Percentiles rank a stretch among this genome's conserved stretches.
Conservation (phyloP, 2,888 invertebrate species). For the Xestia c-nigrum region DNA sequence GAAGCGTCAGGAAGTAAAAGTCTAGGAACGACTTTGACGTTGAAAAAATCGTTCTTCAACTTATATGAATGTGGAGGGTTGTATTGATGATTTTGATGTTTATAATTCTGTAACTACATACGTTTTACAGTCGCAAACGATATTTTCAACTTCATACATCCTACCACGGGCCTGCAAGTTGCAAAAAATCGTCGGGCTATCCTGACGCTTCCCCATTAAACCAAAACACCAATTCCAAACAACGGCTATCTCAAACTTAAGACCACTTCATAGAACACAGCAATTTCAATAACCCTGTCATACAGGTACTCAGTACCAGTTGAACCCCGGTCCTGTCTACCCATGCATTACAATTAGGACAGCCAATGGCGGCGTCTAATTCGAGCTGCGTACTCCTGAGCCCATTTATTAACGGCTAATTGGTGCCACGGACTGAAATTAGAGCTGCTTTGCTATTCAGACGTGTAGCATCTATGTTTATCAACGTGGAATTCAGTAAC, state of each 20-base stretch:
- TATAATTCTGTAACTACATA: no score
- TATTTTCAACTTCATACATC: no score
- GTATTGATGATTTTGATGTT: no score
- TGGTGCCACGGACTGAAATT: slow-evolving; percentile 76
- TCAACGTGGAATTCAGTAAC: background rate
- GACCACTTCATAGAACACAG: background rate
- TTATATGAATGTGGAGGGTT: no score
- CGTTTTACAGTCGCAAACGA: no score
- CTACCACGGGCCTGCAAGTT: no score
- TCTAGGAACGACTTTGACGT: no score
- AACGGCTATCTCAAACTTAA: background rate
- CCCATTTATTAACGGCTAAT: slow-evolving; percentile 80
- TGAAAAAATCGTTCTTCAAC: no score
- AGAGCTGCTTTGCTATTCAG: slow-evolving; percentile 73
- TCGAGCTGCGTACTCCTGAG: slow-evolving; percentile 63
- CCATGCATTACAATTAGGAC: slow-evolving; percentile 62
- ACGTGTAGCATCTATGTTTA: slow-evolving; percentile 35
- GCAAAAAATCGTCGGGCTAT: no score
- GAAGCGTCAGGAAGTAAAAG: no score
- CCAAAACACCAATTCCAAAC: background rate
- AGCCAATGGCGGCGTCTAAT: slow-evolving; percentile 63
- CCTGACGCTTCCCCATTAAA: no score
- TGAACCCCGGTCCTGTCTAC: slow-evolving; percentile 36
- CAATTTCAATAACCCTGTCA: slow-evolving; percentile 25
- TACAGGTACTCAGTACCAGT: slow-evolving; percentile 4